phyloP scores from a whole-genome alignment of 2,888 invertebrate genomes.

The Erynnis tages region DNA sequence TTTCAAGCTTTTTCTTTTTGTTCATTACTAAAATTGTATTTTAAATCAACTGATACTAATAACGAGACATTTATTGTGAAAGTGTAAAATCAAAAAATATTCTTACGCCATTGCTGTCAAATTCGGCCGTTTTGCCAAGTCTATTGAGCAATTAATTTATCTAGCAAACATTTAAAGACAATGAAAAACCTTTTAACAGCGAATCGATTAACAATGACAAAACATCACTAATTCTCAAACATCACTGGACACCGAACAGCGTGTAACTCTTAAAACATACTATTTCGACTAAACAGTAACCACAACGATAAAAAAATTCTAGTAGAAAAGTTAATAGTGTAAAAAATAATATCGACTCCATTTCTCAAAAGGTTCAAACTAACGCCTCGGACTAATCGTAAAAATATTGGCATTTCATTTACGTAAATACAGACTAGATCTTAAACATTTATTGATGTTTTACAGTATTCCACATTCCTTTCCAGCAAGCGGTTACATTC shows the following conservation, averaged over 20 bases:
- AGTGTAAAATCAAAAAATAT: too few relatives aligned
- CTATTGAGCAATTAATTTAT: slow-evolving; percentile 5
- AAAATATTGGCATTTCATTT: too few relatives aligned
- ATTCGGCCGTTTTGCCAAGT: not conserved
- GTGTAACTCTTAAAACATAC: not conserved
- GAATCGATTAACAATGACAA: not conserved
- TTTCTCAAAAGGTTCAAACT: not conserved
- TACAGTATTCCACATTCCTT: too few relatives aligned
- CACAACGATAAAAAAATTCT: not conserved
- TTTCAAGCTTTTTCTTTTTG: too few relatives aligned
- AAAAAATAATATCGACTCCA: not conserved
- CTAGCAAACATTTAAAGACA: not conserved
- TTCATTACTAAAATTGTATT: too few relatives aligned
- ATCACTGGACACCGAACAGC: not conserved
- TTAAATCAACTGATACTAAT: too few relatives aligned
- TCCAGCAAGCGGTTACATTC: not conserved
- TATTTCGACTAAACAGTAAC: not conserved
- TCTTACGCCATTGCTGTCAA: not conserved
- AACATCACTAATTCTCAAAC: not conserved
- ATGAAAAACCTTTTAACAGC: not conserved
- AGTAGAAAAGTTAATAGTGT: not conserved
- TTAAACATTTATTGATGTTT: too few relatives aligned
- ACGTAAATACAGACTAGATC: not conserved
- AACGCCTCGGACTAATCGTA: not conserved
- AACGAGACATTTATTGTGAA: too few relatives aligned